Base-by-base conservation (phyloP, 1,140 invertebrate genomes). In the Drosophila pallidifrons region DNA sequence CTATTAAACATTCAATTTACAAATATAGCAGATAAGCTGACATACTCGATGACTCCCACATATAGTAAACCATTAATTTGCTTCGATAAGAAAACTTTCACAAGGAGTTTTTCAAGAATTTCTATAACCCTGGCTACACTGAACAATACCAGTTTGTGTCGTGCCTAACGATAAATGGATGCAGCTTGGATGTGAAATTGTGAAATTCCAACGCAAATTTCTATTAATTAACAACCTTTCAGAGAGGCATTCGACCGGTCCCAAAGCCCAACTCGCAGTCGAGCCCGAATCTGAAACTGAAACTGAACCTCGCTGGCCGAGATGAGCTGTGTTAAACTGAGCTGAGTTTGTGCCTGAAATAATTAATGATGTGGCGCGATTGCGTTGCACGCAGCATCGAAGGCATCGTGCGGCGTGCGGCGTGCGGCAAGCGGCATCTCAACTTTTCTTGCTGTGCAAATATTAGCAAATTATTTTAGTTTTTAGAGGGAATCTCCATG, bases 401-500 rank as follows among this genome's bases (percentile, higher is more conserved):
- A 16, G 65, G 65, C 41, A 13, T 43, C 41, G 41, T 43, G 41
- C 41, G 41, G 5, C 41, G 41, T 43, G 41, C 41, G 41, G 5
- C 41, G 3, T 43, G 41, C 11, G 41, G 41, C 41, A 43, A 43
- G 10, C 66, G 59, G 70, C 61, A 49, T 57, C 76, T 79, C 75
- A 65, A 75, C 82, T 87, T 82, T 79, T 43, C 71, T 72, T 58
- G 83, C 85, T 90, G 87, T 91, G 88, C 83, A 91, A 91, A 91
- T 91, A 91, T 91, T 91, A 83, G 88, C 88, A 91, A 91, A 91
- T 91, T 91, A 91, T 89, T 91, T 83, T 91, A 91, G 85, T 88
- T 88, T 87, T 87, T 81, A 67, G 77, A 81, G 72, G 13, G 32
- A 89, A 85, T 89, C 71, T 77, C 32, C 46, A 58, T 16, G 47